These are phyloP conservation scores for Luperina testacea DNA, from an alignment of 2,888 invertebrate species.

Conservation along the genomic window DNA sequence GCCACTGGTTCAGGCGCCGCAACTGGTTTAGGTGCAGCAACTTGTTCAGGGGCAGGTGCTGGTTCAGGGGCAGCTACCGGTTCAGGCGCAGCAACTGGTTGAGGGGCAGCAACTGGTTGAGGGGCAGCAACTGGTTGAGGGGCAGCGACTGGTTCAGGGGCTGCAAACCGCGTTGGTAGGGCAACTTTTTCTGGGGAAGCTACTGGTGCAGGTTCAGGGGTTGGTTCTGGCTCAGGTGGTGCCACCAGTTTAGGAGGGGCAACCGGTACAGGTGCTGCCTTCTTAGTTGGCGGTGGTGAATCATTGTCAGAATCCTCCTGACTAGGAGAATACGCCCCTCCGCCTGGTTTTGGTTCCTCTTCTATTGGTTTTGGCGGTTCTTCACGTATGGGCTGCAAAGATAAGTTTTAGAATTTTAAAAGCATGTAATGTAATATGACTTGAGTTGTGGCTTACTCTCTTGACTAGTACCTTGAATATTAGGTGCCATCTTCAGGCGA, in stretches of 20 bases:
- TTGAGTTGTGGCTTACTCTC: background rate
- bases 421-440: background rate
- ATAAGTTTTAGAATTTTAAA: background rate
- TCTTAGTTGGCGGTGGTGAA: conserved; percentile 32
- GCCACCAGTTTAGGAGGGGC: conserved; percentile 8
- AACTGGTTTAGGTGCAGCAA: conserved; percentile 6
- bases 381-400: conserved; percentile 70
- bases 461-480: background rate
- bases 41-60: background rate
- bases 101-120: conserved; percentile 13
- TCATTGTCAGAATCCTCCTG: conserved; percentile 70
- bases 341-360: conserved; percentile 72
- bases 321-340: conserved; percentile 70
- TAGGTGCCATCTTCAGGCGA: background rate
- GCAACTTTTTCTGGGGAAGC: conserved; percentile 11
- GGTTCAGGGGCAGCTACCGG: conserved; percentile 11
- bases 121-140: conserved; percentile 30
- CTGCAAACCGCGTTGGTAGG: background rate
- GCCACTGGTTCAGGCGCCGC: conserved; percentile 7
- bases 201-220: background rate
- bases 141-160: conserved; percentile 22
- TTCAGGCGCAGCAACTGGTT: conserved; percentile 6
- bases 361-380: conserved; percentile 79
- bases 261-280: conserved; percentile 1
- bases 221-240: background rate